phyloP scores from a whole-genome alignment of 2,113 vertebrate species.

The Sorex fumeus region DNA sequence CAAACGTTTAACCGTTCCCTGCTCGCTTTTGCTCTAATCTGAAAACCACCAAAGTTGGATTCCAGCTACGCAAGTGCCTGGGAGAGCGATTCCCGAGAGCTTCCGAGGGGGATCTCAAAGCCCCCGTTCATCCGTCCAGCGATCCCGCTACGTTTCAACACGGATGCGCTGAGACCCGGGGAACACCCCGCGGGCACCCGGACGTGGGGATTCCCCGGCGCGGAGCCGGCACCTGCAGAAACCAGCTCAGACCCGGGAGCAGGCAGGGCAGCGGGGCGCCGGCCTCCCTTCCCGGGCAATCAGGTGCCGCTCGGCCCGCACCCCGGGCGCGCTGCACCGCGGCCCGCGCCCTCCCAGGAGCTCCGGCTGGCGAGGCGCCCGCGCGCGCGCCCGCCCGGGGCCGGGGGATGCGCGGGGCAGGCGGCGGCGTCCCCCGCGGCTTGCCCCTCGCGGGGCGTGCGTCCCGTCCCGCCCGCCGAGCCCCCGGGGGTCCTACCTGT shows the following conservation, averaged over 20 bases:
- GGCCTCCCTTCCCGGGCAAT: not conserved
- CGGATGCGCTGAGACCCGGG: not conserved
- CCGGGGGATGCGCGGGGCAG: not conserved
- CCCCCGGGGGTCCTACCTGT: conserved; percentile 93
- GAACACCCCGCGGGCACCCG: not conserved
- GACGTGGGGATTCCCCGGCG: conserved; percentile 43
- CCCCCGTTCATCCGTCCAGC: not conserved
- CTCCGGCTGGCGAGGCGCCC: not conserved
- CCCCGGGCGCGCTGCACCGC: not conserved
- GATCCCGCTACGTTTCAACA: not conserved
- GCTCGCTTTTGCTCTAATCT: conserved; percentile 55
- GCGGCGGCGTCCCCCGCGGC: not conserved
- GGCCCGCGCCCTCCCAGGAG: not conserved
- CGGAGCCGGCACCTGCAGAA: not conserved
- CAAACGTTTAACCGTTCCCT: not conserved
- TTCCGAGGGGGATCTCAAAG: conserved; percentile 60
- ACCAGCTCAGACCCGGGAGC: not conserved
- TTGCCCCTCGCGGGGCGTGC: not conserved
- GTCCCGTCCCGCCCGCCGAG: not conserved
- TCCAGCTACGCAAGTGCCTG: conserved; percentile 56
- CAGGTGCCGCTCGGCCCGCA: not conserved
- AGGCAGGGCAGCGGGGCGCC: too few relatives aligned
- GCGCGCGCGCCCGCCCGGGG: not conserved
- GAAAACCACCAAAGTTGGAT: conserved; percentile 64
- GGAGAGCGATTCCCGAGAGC: conserved; percentile 32